Conservation (phyloP, 2,797 vertebrate genomes). For the Melanotaenia nigrans region DNA sequence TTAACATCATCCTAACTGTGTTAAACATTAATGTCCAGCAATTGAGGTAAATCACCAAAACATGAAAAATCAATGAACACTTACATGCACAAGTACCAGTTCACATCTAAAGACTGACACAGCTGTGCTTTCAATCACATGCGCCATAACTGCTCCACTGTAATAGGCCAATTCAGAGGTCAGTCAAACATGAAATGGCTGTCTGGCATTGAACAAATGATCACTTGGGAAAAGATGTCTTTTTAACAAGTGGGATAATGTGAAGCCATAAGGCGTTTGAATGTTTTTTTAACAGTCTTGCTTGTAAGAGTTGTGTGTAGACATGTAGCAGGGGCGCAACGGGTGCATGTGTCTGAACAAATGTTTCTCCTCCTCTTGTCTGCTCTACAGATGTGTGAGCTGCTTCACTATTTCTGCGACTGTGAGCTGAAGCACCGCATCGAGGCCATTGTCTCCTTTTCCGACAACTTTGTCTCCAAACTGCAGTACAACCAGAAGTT, state of each 20-base stretch:
- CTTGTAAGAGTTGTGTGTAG: conserved; percentile 10
- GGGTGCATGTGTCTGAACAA: background rate
- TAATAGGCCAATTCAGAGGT: conserved; percentile 59
- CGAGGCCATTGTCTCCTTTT: conserved; percentile 96
- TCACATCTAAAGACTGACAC: conserved; percentile 19
- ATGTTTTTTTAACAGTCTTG: conserved; percentile 20
- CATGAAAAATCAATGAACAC: conserved; percentile 38
- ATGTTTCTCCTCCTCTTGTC: conserved; percentile 28
- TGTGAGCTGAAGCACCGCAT: conserved; percentile 97
- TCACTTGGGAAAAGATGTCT: conserved; percentile 37
- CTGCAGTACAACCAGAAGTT: conserved; percentile 98
- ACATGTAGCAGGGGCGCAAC: conserved; percentile 13
- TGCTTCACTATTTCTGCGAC: conserved; percentile 98
- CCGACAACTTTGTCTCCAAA: conserved; percentile 95
- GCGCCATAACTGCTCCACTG: conserved; percentile 29
- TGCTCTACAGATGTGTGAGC: conserved; percentile 92
- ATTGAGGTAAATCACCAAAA: conserved; percentile 18
- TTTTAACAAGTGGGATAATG: conserved; percentile 39
- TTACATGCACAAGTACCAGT: conserved; percentile 11
- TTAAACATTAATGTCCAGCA: conserved; percentile 16
- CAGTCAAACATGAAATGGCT: conserved; percentile 61
- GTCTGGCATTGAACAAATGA: conserved; percentile 34
- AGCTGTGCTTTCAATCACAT: conserved; percentile 43
- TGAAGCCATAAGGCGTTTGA: conserved; percentile 20
- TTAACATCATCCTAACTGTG: background rate